Base-by-base conservation (phyloP, 2,888 invertebrate species). In the Cheilosia urbana region DNA sequence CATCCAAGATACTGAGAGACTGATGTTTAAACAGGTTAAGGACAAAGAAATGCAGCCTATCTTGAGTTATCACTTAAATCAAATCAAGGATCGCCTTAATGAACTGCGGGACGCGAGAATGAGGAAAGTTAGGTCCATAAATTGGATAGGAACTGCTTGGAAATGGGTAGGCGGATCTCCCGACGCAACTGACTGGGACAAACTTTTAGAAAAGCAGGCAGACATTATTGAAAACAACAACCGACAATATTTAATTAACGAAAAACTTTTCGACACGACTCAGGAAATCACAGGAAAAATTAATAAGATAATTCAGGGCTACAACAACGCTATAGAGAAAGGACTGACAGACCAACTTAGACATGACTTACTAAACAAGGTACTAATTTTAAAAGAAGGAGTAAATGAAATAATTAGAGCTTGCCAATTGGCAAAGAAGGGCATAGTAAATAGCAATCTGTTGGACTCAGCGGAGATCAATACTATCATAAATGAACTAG, bases 91-190 rank as follows among this genome's bases (percentile, higher is more conserved):
- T n/a, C n/a, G n/a, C n/a, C n/a, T n/a, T n/a, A 42, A 42, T 42
- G 42, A n/a, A n/a, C 42, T n/a, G 2, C 40, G 24, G 53, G 53
- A 21, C 21, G 11, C n/a, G n/a, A n/a, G n/a, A n/a, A n/a, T n/a
- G n/a, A n/a, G n/a, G n/a, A n/a, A n/a, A 9, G 9, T 24, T n/a
- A 15, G 66, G 13, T 53, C 66, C 6, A 42, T 53, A 1, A 5
- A 66, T 6, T 53, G 66, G 66, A 66, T 66, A 40, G 53, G 27
- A 2, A 53, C 24, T 2, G 37, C 37, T 19, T 57, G 40, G 58
- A 27, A 42, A 45, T 24, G 45, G 45, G 1, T 60, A 9, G 24
- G 27, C 4, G 66, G 55, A 19, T 57, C 53, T 11, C n/a, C 45
- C 17, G 62, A 27, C 24, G 6, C 7, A 24, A 47, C 24, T 9